phyloP scores from a whole-genome alignment of 2,797 vertebrate genomes.

The Tragelaphus eurycerus region DNA sequence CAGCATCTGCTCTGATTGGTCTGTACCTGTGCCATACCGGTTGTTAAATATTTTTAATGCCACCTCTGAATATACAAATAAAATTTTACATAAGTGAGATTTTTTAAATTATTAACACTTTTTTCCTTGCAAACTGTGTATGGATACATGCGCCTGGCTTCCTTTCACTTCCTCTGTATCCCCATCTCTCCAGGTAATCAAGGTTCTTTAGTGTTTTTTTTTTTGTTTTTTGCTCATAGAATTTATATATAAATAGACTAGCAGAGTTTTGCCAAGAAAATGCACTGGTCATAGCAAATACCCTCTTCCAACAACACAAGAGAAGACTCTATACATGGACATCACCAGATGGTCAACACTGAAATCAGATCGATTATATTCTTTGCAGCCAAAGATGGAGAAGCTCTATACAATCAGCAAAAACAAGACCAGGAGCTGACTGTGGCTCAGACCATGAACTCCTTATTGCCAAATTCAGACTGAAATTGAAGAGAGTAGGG shows the following conservation, averaged over 20 bases:
- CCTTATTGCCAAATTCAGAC: no score
- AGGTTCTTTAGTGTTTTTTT: not conserved
- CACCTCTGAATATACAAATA: slow-evolving; percentile 61
- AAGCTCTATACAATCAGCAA: no score
- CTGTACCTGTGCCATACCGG: slow-evolving; percentile 1
- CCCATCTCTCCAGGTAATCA: not conserved
- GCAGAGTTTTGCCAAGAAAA: no score
- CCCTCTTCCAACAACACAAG: no score
- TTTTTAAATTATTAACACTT: not conserved
- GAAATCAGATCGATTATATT: no score
- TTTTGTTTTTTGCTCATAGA: not conserved
- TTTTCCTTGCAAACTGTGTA: not conserved
- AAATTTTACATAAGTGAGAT: slow-evolving; percentile 56
- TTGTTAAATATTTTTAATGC: slow-evolving; percentile 67
- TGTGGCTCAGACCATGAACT: no score
- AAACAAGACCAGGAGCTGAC: no score
- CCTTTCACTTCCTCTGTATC: not conserved
- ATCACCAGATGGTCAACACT: no score
- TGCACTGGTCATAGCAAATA: no score
- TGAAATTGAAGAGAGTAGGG: no score
- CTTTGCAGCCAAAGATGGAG: no score
- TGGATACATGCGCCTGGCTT: not conserved
- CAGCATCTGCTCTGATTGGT: slow-evolving; percentile 5
- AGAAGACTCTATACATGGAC: no score
- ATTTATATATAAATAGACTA: not conserved